A percentile compares a stretch with the other conserved stretches of the same genome.
Conservation (phyloP, 1,140 invertebrate genomes). For the Aradophagus sp. region DNA sequence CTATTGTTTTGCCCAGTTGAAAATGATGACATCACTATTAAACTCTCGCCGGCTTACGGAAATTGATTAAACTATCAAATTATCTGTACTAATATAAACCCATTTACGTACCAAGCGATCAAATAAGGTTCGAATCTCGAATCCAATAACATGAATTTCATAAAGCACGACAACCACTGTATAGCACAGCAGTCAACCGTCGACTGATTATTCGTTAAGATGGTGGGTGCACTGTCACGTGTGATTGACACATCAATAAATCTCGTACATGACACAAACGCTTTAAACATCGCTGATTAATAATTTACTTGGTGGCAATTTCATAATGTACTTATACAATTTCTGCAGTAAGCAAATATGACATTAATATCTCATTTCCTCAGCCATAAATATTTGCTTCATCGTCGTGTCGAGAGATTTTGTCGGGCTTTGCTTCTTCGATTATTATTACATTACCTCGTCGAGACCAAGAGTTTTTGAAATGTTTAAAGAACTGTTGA, state of each 20-base stretch:
- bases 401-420: no score
- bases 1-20: conserved; percentile 71
- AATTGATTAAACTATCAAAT: conserved; percentile 77
- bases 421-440: no score
- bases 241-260: conserved; percentile 47
- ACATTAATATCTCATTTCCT: no score
- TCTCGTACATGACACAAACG: conserved; percentile 36
- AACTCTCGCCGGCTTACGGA: conserved; percentile 73
- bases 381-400: no score
- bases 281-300: conserved; percentile 20
- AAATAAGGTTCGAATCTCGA: conserved; percentile 37
- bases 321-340: not conserved
- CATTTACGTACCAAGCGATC: conserved; percentile 61
- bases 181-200: conserved; percentile 15
- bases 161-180: conserved; percentile 34
- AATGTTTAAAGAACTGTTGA: no score
- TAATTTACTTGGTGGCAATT: conserved; percentile 19
- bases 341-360: no score
- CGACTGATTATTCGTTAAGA: conserved; percentile 53
- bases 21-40: conserved; percentile 76
- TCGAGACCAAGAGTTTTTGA: no score
- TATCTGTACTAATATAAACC: conserved; percentile 74
- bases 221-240: conserved; percentile 35
- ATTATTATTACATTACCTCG: no score
- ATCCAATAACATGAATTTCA: conserved; percentile 59